phyloP scores from a whole-genome alignment of 2,797 vertebrate species.

The Peromyscus eremicus region DNA sequence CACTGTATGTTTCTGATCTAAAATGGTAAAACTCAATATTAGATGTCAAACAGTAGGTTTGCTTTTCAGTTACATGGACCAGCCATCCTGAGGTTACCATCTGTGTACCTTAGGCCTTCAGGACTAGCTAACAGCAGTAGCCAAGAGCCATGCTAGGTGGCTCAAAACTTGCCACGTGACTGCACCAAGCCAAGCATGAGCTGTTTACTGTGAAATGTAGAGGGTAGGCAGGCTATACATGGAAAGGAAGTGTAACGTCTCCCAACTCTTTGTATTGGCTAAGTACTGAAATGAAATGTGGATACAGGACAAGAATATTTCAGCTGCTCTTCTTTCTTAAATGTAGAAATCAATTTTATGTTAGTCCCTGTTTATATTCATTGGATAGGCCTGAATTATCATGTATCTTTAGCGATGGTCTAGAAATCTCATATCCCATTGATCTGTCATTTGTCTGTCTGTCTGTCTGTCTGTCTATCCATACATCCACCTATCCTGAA shows the following conservation, averaged over 20 bases:
- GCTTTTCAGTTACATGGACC: no score
- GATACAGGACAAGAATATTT: neutral
- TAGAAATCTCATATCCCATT: neutral
- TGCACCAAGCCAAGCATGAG: neutral
- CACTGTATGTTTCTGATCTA: neutral
- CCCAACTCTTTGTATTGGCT: neutral
- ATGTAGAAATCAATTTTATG: neutral
- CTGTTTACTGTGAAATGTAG: neutral
- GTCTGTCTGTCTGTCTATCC: neutral
- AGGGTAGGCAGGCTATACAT: neutral
- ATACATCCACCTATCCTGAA: neutral
- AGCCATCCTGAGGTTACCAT: neutral
- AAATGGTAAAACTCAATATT: neutral
- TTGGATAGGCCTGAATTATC: neutral
- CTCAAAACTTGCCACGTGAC: neutral
- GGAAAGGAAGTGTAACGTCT: neutral
- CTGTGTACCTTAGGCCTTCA: neutral
- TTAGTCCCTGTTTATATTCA: neutral
- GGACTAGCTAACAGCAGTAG: neutral
- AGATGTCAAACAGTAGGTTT: neutral
- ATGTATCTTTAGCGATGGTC: neutral
- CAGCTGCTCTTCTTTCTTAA: constrained; percentile 14
- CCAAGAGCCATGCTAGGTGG: neutral
- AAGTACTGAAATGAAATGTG: neutral
- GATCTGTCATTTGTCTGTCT: neutral